Base-by-base conservation (phyloP, 2,113 vertebrate genomes). In the Cryptotis parvus region DNA sequence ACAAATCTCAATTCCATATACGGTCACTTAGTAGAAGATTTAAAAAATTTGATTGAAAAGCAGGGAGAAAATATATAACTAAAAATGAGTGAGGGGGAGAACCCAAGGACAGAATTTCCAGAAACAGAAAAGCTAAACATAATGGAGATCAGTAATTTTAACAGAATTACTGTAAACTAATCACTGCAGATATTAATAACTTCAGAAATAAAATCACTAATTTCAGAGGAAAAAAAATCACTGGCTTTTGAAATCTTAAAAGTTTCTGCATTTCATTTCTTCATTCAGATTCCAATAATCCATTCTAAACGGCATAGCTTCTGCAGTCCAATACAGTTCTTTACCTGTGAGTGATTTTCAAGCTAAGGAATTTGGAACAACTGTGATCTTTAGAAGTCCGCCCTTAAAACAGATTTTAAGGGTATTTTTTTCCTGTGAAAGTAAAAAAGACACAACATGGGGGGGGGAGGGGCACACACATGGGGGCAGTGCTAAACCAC, bases 111-210 rank as follows among this genome's bases (percentile, higher is more conserved):
- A 73, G 12, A 77, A 77, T 66, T 43, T 35, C 41, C 26, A 87
- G 43, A 82, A 31, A 81, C 9, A 84, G 83, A 69, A 89, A 24
- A 35, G n/a, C n/a, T 55, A 91, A 69, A 41, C 80, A 89, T 65
- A 86, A 89, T 37, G 26, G 68, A 72, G 24, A 52, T 33, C 52
- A 81, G 33, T 45, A 86, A 81, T 76, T 55, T 84, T 18, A 63
- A 82, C 63, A 27, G 15, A 20, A 20, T 75, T 81, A 74, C 15
- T 78, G 26, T 24, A 91, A 91, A 49, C 75, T 16, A 84, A 35
- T n/a, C 16, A 82, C 58, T 26, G 72, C 31, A 70, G 11, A 82
- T 1, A 2, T 72, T 43, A 86, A 73, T 10, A 84, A 86, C 31
- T 27, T 78, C 65, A 61, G 10, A 77, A 55, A 35, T 87, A 90